Conservation (phyloP, 2,797 vertebrate genomes). For the Sardinella longiceps region DNA sequence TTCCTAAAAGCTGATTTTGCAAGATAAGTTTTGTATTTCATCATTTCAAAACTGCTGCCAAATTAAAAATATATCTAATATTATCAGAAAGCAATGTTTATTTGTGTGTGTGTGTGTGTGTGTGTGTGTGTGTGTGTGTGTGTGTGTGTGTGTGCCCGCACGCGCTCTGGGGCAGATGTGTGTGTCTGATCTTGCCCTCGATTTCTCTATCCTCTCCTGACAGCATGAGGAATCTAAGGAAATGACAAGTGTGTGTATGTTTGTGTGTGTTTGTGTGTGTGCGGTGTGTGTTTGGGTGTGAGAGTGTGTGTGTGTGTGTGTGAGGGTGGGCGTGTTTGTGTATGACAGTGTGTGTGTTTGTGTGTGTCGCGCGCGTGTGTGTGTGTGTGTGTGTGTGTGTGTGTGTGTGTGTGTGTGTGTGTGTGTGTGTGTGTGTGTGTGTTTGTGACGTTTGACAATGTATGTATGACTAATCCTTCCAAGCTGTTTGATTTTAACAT, state of each 20-base stretch:
- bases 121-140: not conserved
- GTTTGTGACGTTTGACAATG: conserved; percentile 24
- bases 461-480: not conserved
- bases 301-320: not conserved
- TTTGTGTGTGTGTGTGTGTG: not conserved
- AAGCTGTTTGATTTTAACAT: conserved; percentile 11
- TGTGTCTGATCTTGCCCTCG: too few relatives aligned
- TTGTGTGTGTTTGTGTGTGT: conserved; percentile 13
- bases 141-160: not conserved
- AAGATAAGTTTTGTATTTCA: too few relatives aligned
- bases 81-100: too few relatives aligned
- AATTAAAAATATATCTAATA: too few relatives aligned
- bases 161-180: too few relatives aligned
- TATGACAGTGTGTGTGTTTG: conserved; percentile 27
- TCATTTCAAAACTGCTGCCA: too few relatives aligned
- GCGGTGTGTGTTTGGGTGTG: conserved; percentile 26
- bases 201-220: too few relatives aligned
- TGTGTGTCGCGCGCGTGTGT: not conserved
- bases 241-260: not conserved
- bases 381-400: not conserved
- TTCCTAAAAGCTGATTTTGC: too few relatives aligned
- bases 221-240: too few relatives aligned
- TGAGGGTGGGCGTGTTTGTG: too few relatives aligned
- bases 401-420: not conserved
- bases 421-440: conserved; percentile 25